These are phyloP conservation scores for Aphaenogaster rudis DNA, from an alignment of 1,140 invertebrate genomes.

Conservation along the genomic window DNA sequence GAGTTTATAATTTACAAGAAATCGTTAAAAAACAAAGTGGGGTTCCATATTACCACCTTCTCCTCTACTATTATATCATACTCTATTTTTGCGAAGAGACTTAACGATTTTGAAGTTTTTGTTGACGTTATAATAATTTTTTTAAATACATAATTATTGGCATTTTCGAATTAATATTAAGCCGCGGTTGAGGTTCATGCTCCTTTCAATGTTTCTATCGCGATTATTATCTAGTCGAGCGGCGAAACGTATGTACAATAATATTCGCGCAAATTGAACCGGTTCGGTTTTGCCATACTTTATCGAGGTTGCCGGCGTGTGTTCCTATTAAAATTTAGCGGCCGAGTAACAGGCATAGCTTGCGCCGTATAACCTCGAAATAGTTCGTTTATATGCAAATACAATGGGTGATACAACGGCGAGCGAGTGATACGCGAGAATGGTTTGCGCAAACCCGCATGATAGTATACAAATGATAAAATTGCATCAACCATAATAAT, in stretches of 20 bases:
- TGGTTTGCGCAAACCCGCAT: constrained; percentile 57
- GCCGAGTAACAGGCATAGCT: constrained; percentile 63
- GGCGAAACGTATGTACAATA: constrained; percentile 54
- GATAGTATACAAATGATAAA: constrained; percentile 73
- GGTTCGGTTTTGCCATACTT: constrained; percentile 60
- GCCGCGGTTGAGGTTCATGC: background rate
- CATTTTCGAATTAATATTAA: background rate
- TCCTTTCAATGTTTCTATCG: constrained; percentile 17
- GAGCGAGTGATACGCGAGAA: constrained; percentile 65
- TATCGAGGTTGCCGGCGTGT: constrained; percentile 53
- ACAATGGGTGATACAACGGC: constrained; percentile 66
- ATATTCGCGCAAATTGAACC: constrained; percentile 58
- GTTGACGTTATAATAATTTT: background rate
- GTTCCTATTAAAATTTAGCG: constrained; percentile 63
- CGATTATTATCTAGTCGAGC: constrained; percentile 38
- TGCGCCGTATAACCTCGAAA: constrained; percentile 75
- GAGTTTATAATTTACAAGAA: too few species aligned
- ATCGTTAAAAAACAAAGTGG: too few species aligned
- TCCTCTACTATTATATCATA: background rate
- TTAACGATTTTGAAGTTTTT: background rate
- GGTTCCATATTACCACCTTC: too few species aligned
- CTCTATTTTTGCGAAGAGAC: background rate
- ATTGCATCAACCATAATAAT: constrained; percentile 68
- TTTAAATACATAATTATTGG: background rate
- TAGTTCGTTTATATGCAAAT: constrained; percentile 85